Evolutionary conservation across 2,113 vertebrate species (phyloP), one percentile per base, ranked within the genome.

Genomic region (Hippopotamus amphibius): DNA sequence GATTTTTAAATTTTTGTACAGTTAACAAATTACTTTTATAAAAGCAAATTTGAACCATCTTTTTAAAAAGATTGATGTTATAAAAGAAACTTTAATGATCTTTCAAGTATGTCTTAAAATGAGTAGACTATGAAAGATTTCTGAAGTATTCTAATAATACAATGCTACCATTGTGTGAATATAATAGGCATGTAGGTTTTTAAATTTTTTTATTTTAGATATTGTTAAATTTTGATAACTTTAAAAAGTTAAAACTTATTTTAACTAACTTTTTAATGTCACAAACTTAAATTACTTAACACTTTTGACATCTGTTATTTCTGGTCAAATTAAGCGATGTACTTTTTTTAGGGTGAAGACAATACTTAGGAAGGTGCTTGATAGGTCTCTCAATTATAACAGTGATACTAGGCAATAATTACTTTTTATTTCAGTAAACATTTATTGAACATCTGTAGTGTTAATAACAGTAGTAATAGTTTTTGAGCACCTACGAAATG

Each of bases 401-500:
- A 74, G 7, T 41, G 57, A 26, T 71, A 63, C 80, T 76, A 41
- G 53, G 37, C 50, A 76, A 65, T 83, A 91, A 37, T 82, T 63
- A 16, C 57, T 95, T 95, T 95, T 90, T 89, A 71, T 53, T 76
- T 92, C 19, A 77, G 1, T 63, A 86, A 93, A 24, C 26, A 57
- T 69, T 88, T 80, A 89, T 24, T 68, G 10, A 68, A 7, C 59
- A 33, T 41, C 43, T 50, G 41, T 85, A 85, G 46, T 76, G 86
- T 79, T 89, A 53, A 43, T 50, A 71, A 28, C 76, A 92, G 71
- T 81, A 53, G 50, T 48, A 71, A 61, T 68, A 79, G 53, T 65
- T 96, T 96, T 96, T 77, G 83, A 96, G 65, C 14, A 82, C 41
- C 59, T 65, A 22, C 37, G 93, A 71, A 96, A 79, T 96, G 48